Conservation (phyloP, 2,113 vertebrate genomes). For the Geococcyx californianus region DNA sequence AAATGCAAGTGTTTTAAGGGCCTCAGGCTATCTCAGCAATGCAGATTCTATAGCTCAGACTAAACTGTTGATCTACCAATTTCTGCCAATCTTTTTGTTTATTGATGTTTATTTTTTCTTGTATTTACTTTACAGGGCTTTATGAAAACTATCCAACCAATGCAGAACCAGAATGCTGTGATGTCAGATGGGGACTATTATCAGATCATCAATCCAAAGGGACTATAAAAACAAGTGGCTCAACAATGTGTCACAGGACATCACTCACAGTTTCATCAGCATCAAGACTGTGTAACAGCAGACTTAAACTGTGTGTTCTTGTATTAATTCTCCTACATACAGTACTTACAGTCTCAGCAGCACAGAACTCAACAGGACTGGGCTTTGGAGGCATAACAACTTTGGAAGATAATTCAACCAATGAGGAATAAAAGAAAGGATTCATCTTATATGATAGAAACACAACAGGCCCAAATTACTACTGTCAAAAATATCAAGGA, state of each 20-base stretch:
- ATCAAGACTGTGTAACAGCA: conserved; percentile 93
- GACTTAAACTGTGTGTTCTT: conserved; percentile 95
- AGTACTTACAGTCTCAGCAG: conserved; percentile 92
- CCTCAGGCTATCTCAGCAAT: background rate
- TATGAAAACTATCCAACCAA: conserved; percentile 91
- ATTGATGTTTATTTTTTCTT: background rate
- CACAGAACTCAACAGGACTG: conserved; percentile 91
- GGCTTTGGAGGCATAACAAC: conserved; percentile 84
- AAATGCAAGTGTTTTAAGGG: background rate
- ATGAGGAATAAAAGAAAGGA: conserved; percentile 84
- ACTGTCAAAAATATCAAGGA: conserved; percentile 44
- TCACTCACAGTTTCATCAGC: conserved; percentile 91
- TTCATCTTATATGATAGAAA: conserved; percentile 28
- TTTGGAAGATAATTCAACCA: conserved; percentile 89
- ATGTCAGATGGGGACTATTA: conserved; percentile 90
- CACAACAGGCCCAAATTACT: conserved; percentile 55
- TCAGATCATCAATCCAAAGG: conserved; percentile 84
- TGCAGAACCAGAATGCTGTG: conserved; percentile 94
- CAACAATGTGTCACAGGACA: conserved; percentile 86
- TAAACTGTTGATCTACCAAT: rapidly evolving
- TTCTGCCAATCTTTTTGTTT: background rate
- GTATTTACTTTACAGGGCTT: conserved; percentile 82
- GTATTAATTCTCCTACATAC: conserved; percentile 96
- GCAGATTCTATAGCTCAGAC: background rate
- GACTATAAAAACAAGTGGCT: conserved; percentile 86